phyloP scores from a whole-genome alignment of 1,140 invertebrate species.

The Lordiphosa collinella region DNA sequence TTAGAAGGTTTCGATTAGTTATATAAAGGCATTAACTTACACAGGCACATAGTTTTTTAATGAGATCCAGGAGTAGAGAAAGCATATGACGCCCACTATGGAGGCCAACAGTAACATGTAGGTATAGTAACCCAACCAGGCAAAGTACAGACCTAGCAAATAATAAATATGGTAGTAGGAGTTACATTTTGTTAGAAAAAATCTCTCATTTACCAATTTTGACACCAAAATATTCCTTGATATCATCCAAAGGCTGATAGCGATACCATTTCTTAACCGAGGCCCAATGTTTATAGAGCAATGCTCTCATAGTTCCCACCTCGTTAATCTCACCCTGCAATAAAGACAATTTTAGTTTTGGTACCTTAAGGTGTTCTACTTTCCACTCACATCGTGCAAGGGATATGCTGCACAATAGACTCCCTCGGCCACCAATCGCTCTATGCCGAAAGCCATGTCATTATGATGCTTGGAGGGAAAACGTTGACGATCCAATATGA shows the following conservation, averaged over 20 bases:
- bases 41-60: slow-evolving; percentile 87
- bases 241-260: slow-evolving; percentile 93
- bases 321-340: slow-evolving; percentile 86
- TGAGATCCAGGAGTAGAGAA: slow-evolving; percentile 89
- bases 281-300: slow-evolving; percentile 93
- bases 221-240: slow-evolving; percentile 95
- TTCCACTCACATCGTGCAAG: slow-evolving; percentile 90
- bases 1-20: neutral
- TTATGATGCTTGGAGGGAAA: slow-evolving; percentile 85
- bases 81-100: slow-evolving; percentile 89
- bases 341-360: neutral
- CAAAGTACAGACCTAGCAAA: slow-evolving; percentile 91
- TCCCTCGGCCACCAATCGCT: slow-evolving; percentile 88
- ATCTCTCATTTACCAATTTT: slow-evolving; percentile 86
- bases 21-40: slow-evolving; percentile 76
- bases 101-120: slow-evolving; percentile 94
- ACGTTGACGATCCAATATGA: slow-evolving; percentile 92
- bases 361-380: neutral
- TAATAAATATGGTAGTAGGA: too few species aligned
- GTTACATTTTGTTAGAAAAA: too few species aligned
- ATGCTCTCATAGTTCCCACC: slow-evolving; percentile 86
- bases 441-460: slow-evolving; percentile 91
- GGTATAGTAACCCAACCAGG: slow-evolving; percentile 98
- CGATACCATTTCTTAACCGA: slow-evolving; percentile 89
- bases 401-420: slow-evolving; percentile 93